Conservation (phyloP, 2,888 invertebrate genomes). For the Autographa pulchrina region DNA sequence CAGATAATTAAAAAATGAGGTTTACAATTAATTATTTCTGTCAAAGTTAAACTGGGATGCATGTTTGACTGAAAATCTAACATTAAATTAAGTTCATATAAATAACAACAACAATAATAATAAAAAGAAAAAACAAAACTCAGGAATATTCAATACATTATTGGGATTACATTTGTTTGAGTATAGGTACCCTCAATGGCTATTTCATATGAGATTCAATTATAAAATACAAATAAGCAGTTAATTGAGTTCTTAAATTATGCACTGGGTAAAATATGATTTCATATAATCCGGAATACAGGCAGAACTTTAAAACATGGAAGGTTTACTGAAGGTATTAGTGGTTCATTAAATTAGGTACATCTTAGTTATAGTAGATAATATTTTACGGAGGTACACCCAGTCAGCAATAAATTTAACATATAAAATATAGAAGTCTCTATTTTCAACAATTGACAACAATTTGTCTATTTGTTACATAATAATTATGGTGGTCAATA, state of each 20-base stretch:
- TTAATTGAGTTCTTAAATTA: constrained; percentile 20
- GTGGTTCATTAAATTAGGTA: constrained; percentile 41
- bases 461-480: constrained; percentile 69
- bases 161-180: constrained; percentile 37
- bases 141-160: constrained; percentile 42
- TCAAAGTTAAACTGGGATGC: constrained; percentile 23
- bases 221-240: constrained; percentile 25
- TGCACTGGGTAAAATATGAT: constrained; percentile 38
- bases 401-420: constrained; percentile 66
- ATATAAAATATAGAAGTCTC: constrained; percentile 70
- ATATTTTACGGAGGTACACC: constrained; percentile 50
- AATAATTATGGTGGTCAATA: constrained; percentile 62
- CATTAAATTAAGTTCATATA: constrained; percentile 65
- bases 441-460: constrained; percentile 81
- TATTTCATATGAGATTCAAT: constrained; percentile 48
- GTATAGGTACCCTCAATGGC: constrained; percentile 32
- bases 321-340: constrained; percentile 45
- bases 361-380: constrained; percentile 15
- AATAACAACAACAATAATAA: constrained; percentile 79
- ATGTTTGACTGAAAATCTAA: constrained; percentile 37
- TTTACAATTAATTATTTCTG: constrained; percentile 2
- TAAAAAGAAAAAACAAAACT: constrained; percentile 66
- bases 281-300: constrained; percentile 27
- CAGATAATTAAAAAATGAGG: constrained; percentile 1
- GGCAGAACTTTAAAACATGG: constrained; percentile 28